Base-by-base conservation (phyloP, 1,140 invertebrate genomes). In the Venturia canescens region DNA sequence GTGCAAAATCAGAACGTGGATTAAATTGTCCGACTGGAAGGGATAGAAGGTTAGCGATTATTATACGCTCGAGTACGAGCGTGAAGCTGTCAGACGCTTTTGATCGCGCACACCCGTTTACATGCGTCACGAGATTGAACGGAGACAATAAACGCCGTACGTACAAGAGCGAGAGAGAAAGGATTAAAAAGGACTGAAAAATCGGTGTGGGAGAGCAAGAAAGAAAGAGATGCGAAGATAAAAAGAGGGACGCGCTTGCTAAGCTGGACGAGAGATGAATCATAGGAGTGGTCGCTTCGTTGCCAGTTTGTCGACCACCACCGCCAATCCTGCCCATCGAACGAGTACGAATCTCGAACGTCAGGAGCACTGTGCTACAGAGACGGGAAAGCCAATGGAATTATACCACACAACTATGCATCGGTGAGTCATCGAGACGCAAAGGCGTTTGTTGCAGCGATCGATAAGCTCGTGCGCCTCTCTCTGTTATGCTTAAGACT, bases 361-460 rank as follows among this genome's bases (percentile, higher is more conserved):
- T 23, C 21, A 63, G 38, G 27, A 44, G 60, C 53, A 57, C 31
- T 9, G 38, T 63, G 34, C 53, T 23, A 9, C 6, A 29, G 50
- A 38, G 50, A 38, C 72, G 74, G 63, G 26, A 57, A 74, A 78
- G 81, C 74, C 44, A 78, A 83, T 63, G 60, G 78, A 83, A 78
- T 74, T 23, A 26, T 23, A 26, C 38, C 11, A 16, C 48, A 16
- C 71, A 4, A 80, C 77, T 80, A 80, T 63, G 11, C 81, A 63
- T 77, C 74, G 57, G 78, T 83, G 81, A 83, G 78, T 83, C 81
- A 83, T 80, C 78, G 81, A 70, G 67, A 29, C 72, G 79, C 69
- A 80, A 21, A 57, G 38, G 75, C 66, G 78, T 82, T 78, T 79
- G 70, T 79, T 79, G 79, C 75, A 63, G 26, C 78, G 81, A 82